Base-by-base conservation (phyloP, 2,888 invertebrate genomes). In the Caenorhabditis wallacei region DNA sequence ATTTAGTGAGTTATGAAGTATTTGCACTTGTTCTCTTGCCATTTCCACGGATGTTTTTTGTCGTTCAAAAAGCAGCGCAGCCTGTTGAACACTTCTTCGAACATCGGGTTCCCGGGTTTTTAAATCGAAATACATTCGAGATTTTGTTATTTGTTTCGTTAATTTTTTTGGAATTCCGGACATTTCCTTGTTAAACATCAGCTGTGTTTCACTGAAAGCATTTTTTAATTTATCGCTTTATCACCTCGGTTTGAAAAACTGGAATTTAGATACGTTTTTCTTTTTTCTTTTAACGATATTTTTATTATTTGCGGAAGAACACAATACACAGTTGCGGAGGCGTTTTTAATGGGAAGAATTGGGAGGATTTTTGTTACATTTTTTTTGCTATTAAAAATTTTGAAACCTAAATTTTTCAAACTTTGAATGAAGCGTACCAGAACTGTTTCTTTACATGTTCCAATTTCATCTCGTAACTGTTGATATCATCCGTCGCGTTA, bases 121-220 rank as follows among this genome's bases (percentile, higher is more conserved):
- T 35, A 82, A 26, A 11, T 82, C 82, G 46, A 78, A 82, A 30
- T 53, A 82, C 1, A 54, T 53, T 20, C 78, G 66, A 20, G 76
- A 37, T 63, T 82, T 82, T 2, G 76, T 35, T 18, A 82, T 72
- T 59, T 82, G 82, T 66, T 78, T 82, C 1, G 68, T 64, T 16
- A 71, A 16, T 37, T 82, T 82, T 11, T 66, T 76, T 10, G 66
- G 56, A 20, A 78, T 46, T 35, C 68, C 68, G 7, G 59, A 37
- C 37, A 72, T 66, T 59, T 82, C 82, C 59, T 68, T 72, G 61
- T 76, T 71, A 53, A 71, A 82, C 30, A 72, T 53, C n/a, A 37
- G 37, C 20, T 78, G 76, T 7, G 82, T 82, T 78, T 82, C 82
- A 54, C 82, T 82, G 72, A n/a, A 82, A 81, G 53, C 46, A 46